Conservation (phyloP, 2,888 invertebrate species). For the Metacarcinus magister region DNA sequence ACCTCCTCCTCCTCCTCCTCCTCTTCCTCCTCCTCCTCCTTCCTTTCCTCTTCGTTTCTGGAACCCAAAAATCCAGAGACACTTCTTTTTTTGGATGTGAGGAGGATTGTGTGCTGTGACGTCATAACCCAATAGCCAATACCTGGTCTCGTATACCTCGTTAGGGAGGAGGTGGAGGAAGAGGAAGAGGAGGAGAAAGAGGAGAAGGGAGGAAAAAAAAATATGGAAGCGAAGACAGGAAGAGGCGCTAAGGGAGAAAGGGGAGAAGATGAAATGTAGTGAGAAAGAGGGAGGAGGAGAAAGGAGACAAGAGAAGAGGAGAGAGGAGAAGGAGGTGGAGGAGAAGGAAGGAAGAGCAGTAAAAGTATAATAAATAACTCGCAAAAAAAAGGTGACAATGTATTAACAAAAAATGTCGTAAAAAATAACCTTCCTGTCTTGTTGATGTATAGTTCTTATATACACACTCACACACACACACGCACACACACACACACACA, state of each 20-base stretch:
- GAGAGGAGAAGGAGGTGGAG: background rate
- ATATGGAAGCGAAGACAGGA: background rate
- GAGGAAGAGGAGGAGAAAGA: background rate
- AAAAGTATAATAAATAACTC: background rate
- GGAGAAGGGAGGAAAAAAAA: background rate
- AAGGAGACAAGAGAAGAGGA: background rate
- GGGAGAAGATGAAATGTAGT: background rate
- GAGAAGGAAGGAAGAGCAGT: background rate
- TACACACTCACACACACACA: too few relatives aligned
- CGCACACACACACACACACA: too few relatives aligned
- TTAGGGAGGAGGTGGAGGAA: background rate
- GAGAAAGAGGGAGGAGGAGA: background rate
- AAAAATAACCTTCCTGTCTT: background rate
- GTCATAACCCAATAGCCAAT: constrained; percentile 11
- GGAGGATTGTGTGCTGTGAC: constrained; percentile 33
- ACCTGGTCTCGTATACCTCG: constrained; percentile 48
- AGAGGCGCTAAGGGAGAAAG: background rate
- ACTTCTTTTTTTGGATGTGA: background rate
- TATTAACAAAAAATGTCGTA: background rate
- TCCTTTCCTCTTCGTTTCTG: background rate
- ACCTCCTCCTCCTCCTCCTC: background rate
- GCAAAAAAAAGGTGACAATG: background rate
- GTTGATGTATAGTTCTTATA: background rate
- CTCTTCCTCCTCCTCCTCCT: background rate
- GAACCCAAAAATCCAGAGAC: background rate